These are phyloP conservation scores for Amblyornis subalaris DNA, from an alignment of 2,113 vertebrate species.

Conservation along the genomic window DNA sequence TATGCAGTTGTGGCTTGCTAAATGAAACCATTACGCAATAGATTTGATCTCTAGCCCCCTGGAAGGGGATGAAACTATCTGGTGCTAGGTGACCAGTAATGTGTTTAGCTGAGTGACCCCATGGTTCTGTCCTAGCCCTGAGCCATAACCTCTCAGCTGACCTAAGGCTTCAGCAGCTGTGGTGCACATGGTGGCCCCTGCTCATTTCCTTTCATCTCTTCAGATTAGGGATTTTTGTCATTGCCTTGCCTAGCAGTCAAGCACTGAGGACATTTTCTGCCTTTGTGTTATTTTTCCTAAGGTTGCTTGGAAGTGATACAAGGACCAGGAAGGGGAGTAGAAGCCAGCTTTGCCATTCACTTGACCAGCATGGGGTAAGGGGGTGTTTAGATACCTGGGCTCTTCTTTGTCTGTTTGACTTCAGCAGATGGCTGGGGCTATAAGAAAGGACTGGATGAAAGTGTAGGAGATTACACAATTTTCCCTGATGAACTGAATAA, in stretches of 20 bases:
- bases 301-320: not conserved
- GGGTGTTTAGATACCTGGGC: fast-evolving
- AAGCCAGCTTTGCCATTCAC: not conserved
- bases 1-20: not conserved
- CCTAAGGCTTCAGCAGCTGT: not conserved
- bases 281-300: not conserved
- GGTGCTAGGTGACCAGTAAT: not conserved
- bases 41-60: not conserved
- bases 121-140: not conserved
- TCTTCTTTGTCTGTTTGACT: not conserved
- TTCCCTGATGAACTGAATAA: not conserved
- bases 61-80: not conserved
- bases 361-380: not conserved
- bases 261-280: not conserved
- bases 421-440: not conserved
- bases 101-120: not conserved
- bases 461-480: not conserved
- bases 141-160: not conserved
- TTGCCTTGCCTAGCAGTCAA: not conserved
- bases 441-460: not conserved
- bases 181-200: not conserved
- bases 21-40: not conserved
- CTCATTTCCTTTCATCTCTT: not conserved
- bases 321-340: not conserved
- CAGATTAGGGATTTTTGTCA: not conserved